Conservation (phyloP, 2,797 vertebrate genomes). For the Spondyliosoma cantharus region DNA sequence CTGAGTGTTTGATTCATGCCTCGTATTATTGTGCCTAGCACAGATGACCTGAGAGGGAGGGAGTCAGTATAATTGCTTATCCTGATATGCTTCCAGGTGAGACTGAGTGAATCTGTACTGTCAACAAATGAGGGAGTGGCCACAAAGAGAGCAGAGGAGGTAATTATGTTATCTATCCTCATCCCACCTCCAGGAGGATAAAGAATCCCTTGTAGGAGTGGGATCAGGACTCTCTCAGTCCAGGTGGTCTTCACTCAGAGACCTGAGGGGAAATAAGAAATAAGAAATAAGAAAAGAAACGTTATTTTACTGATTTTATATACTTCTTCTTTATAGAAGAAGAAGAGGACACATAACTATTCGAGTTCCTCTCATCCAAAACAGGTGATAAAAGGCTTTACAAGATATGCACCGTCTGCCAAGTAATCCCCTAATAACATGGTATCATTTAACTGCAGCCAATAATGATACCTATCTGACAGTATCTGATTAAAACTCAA, state of each 20-base stretch:
- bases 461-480: slow-evolving; percentile 45
- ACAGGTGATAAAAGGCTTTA: slow-evolving; percentile 61
- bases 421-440: slow-evolving; percentile 57
- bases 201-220: slow-evolving; percentile 56
- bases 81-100: slow-evolving; percentile 12
- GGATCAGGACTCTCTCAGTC: slow-evolving; percentile 38
- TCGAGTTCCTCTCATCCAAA: slow-evolving; percentile 28
- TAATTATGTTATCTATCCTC: slow-evolving; percentile 54
- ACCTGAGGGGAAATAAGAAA: slow-evolving; percentile 34
- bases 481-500: slow-evolving; percentile 36
- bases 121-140: slow-evolving; percentile 45
- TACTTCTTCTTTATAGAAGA: slow-evolving; percentile 29
- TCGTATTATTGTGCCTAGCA: slow-evolving; percentile 29
- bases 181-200: slow-evolving; percentile 53
- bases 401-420: slow-evolving; percentile 52
- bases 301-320: slow-evolving; percentile 10
- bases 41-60: slow-evolving; percentile 22
- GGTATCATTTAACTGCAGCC: slow-evolving; percentile 39
- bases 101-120: slow-evolving; percentile 26
- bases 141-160: slow-evolving; percentile 51
- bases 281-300: slow-evolving; percentile 4
- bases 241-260: slow-evolving; percentile 38
- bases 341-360: slow-evolving; percentile 22
- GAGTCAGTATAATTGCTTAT: neutral
- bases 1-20: neutral